Evolutionary conservation across 2,888 invertebrate genomes (phyloP), one percentile per base, ranked within the genome.

Genomic region (Tanytarsus gracilentus): DNA sequence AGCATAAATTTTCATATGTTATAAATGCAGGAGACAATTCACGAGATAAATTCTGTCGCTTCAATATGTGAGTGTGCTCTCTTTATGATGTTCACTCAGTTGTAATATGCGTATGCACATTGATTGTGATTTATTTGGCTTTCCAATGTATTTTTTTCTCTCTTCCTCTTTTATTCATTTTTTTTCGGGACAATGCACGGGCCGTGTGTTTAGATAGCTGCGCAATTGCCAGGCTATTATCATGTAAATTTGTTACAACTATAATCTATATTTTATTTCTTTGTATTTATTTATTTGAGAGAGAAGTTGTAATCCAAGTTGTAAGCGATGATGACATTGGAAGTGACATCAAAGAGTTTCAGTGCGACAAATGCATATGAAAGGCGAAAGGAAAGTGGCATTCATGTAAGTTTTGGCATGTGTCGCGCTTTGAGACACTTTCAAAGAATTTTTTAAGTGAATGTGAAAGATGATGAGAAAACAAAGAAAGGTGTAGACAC

Each of bases 61-160:
- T 36, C 36, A 36, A 36, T 16, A 36, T 36, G 36, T n/a, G n/a
- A n/a, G n/a, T n/a, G n/a, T n/a, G 16, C 16, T n/a, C 36, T n/a
- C 36, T 36, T 36, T 36, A 36, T 36, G 16, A 14, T 36, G 36
- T 36, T 36, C 36, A 36, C 5, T 14, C 14, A 36, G 16, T 36
- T 36, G 36, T 36, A 16, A 14, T 14, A 36, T 36, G 36, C 16
- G 36, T 14, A 14, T 16, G n/a, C n/a, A n/a, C 36, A 36, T 26
- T 56, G 55, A 56, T 56, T 56, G 55, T 56, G 55, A 56, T 56
- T 56, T 56, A 56, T 56, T 40, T 44, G 8, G 23, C 21, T 23
- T 44, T 14, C 16, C 18, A 11, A 23, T 44, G 9, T 44, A 18
- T 44, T 11, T 44, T 40, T 18, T 40, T 16, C 40, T 14, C 18